Percentiles rank a stretch among this genome's conserved stretches.
Evolutionary conservation across 2,888 invertebrate genomes (phyloP).

Genomic region (Drosophila subquinaria): DNA sequence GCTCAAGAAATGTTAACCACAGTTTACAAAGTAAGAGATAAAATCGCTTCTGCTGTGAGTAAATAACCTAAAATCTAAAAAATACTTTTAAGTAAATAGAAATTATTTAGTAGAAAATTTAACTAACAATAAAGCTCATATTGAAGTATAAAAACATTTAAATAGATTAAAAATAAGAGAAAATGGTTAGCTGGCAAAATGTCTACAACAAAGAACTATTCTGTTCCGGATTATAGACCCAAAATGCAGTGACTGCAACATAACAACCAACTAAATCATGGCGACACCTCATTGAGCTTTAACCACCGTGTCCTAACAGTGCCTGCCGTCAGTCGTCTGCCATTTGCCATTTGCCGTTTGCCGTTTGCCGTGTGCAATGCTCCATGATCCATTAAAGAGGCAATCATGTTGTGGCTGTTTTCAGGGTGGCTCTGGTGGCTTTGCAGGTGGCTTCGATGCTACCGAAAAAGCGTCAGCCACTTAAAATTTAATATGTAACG

Average conservation of each 20-base stretch:
- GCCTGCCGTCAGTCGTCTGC: slow-evolving; percentile 9
- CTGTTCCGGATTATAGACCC: slow-evolving; percentile 15
- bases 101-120: too few relatives aligned
- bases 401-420: slow-evolving; percentile 40
- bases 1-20: background rate
- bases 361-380: slow-evolving; percentile 59
- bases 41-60: too few relatives aligned
- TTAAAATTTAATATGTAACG: slow-evolving; percentile 70
- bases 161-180: background rate
- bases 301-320: slow-evolving; percentile 65
- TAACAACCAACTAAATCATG: slow-evolving; percentile 63
- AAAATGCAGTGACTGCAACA: slow-evolving; percentile 51
- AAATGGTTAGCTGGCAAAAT: background rate
- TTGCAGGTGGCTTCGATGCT: slow-evolving; percentile 13
- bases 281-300: slow-evolving; percentile 74
- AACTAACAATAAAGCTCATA: too few relatives aligned
- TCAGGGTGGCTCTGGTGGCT: slow-evolving; percentile 9
- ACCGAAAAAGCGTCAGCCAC: slow-evolving; percentile 43
- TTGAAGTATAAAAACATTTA: background rate
- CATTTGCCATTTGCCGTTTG: slow-evolving; percentile 5
- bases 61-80: background rate
- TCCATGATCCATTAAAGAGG: slow-evolving; percentile 67
- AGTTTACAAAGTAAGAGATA: too few relatives aligned
- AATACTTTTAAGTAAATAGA: too few relatives aligned
- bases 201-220: background rate